Conservation (phyloP, 2,113 vertebrate species). For the Myrmophylax atrothorax region DNA sequence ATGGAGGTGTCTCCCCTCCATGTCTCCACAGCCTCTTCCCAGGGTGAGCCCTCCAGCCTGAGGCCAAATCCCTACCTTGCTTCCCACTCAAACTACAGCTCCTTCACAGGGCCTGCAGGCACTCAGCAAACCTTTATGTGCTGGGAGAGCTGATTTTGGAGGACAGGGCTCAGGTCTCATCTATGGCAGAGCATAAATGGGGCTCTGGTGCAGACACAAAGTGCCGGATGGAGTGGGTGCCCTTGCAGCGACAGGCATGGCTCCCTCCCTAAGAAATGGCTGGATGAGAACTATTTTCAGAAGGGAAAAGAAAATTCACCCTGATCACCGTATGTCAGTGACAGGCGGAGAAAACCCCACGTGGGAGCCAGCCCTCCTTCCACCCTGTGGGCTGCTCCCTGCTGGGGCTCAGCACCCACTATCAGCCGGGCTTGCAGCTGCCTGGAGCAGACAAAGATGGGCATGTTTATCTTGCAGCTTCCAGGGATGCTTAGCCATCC, state of each 20-base stretch:
- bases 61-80: fast-evolving
- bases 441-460: neutral
- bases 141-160: neutral
- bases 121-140: neutral
- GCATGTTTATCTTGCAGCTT: constrained; percentile 22
- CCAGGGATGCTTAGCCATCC: constrained; percentile 45
- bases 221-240: neutral
- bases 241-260: fast-evolving
- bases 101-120: neutral
- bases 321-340: neutral
- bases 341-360: neutral
- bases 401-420: neutral
- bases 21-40: neutral
- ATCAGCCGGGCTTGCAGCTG: neutral
- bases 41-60: neutral
- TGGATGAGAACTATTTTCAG: neutral
- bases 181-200: neutral
- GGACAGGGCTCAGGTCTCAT: neutral
- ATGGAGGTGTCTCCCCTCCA: fast-evolving
- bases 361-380: neutral
- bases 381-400: neutral
- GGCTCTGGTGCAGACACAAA: neutral
- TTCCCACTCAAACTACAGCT: neutral
- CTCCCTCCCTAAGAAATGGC: neutral
- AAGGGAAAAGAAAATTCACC: neutral